These are phyloP conservation scores for Thryonomys swinderianus DNA, from an alignment of 2,113 vertebrate species.

Conservation along the genomic window DNA sequence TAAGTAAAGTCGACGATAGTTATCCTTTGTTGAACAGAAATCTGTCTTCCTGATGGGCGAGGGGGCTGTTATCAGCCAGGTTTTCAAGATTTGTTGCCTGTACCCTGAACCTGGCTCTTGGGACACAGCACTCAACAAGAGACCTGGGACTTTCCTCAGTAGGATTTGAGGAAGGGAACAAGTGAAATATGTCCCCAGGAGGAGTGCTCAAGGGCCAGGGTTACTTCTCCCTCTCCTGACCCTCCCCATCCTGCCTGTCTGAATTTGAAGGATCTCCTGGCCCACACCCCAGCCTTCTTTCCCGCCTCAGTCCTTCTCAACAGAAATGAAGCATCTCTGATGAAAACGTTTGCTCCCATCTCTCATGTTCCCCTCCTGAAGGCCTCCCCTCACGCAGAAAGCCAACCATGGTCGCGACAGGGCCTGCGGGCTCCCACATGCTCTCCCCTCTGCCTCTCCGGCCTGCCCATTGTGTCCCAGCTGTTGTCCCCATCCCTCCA, in stretches of 20 bases:
- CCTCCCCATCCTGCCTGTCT: fast-evolving
- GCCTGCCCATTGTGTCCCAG: background rate
- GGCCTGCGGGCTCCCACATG: background rate
- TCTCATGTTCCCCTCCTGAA: no score
- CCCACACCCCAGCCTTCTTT: no score
- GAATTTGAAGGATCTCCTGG: background rate
- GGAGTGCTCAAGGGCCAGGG: background rate
- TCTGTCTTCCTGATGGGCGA: background rate
- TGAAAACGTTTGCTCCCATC: background rate
- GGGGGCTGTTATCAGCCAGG: no score
- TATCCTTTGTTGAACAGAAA: background rate
- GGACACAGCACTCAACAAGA: fast-evolving
- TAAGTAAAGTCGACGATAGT: background rate
- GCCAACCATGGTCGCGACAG: background rate
- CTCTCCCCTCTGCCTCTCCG: background rate
- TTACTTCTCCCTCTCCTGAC: fast-evolving
- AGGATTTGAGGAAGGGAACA: no score
- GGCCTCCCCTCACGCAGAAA: background rate
- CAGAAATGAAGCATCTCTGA: background rate
- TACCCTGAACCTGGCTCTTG: no score
- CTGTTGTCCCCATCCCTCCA: background rate
- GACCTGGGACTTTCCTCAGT: fast-evolving
- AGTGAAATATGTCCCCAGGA: fast-evolving
- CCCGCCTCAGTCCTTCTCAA: background rate
- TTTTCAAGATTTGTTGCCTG: fast-evolving